A percentile compares a stretch with the other conserved stretches of the same genome.
Conservation (phyloP, 2,797 vertebrate species). For the Scarus forsteni region DNA sequence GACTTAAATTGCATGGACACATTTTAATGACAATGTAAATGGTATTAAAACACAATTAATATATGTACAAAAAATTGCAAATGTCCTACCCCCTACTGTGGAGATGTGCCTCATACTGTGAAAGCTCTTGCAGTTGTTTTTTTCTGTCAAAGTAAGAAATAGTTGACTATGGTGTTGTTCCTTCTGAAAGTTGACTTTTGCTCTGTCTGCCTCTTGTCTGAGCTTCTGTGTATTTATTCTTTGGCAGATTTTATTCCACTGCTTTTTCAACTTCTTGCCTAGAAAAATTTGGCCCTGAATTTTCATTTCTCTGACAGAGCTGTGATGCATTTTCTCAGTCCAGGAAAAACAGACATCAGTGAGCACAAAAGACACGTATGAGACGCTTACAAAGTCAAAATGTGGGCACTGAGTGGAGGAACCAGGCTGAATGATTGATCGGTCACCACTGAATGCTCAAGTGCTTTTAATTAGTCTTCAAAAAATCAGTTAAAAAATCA, state of each 20-base stretch:
- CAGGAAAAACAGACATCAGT: background rate
- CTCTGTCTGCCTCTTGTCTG: background rate
- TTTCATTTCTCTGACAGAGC: background rate
- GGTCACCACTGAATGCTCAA: background rate
- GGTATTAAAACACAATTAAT: too few relatives aligned
- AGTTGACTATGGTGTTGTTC: background rate
- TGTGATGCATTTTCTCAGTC: background rate
- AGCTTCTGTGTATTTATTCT: background rate
- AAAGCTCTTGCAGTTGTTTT: background rate
- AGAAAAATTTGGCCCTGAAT: background rate
- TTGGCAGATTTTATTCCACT: background rate
- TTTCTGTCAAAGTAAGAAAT: background rate
- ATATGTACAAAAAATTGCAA: background rate
- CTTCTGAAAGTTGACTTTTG: background rate
- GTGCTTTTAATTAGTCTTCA: background rate
- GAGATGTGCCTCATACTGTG: background rate
- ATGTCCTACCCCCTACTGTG: background rate
- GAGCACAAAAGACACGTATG: background rate
- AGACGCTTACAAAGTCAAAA: conserved; percentile 1
- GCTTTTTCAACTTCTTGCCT: background rate
- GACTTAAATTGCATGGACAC: too few relatives aligned
- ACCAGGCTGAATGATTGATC: background rate
- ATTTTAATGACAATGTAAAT: too few relatives aligned
- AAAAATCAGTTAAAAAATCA: background rate
- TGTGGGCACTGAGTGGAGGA: background rate